Evolutionary conservation across 2,888 invertebrate species (phyloP), one percentile per base, ranked within the genome.

Genomic region (Lathronympha strigana): DNA sequence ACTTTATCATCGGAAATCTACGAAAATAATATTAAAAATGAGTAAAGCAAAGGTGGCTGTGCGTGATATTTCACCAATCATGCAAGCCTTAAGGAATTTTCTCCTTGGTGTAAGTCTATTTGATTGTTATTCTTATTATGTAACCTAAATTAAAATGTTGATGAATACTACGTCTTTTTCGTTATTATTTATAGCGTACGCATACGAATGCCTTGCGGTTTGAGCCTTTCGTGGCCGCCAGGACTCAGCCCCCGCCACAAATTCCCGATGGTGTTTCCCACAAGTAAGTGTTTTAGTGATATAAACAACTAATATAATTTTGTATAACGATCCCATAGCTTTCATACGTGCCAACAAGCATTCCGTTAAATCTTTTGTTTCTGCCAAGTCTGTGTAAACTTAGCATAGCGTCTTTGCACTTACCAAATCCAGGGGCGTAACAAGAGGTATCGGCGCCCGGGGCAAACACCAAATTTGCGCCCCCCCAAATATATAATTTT

Each of bases 191-290:
- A 63, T 79, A 95, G 95, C 93, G 95, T 71, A 86, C 92, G 67
- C 93, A 94, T 75, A 93, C 86, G 1, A 88, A 91, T 66, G 93
- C 95, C 0, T 78, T 96, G 50, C 93, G 97, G 72, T 97, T 94
- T 77, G 94, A 94, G 70, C 94, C 95, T 36, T 83, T 91, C 2
- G 9, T 96, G 40, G 89, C 96, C 2, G 90, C 94, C 9, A 95
- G 98, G 75, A 95, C 95, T 60, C 97, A 97, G 80, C 97, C 97
- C 23, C 95, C 92, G 15, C 98, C 98, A 50, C 84, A 93, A 62
- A 83, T 98, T 57, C 98, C 97, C 19, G 96, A 94, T 68, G 98
- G 98, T 9, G 95, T 96, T 1, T 92, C 95, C 31, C 96, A 97
- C 85, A 94, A 93, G 82, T 88, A 80, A 77, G 82, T 69, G 61